phyloP scores from a whole-genome alignment of 1,140 invertebrate species.

The Pemphigus obesinymphae region DNA sequence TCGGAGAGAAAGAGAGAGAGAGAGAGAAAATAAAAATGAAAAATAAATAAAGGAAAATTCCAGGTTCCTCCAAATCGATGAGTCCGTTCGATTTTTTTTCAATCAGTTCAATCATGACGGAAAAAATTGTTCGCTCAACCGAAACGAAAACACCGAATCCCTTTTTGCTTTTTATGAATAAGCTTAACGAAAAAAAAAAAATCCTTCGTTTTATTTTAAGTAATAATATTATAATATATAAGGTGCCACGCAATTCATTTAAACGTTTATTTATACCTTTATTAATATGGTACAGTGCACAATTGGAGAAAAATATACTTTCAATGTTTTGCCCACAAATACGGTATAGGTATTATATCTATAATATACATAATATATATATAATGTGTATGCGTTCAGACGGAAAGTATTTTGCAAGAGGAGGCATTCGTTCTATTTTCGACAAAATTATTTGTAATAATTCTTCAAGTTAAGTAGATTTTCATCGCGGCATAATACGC shows the following conservation, averaged over 20 bases:
- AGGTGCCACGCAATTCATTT: conserved; percentile 20
- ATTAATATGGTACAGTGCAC: conserved; percentile 21
- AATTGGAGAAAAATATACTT: conserved; percentile 3
- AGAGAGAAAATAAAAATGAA: conserved; percentile 11
- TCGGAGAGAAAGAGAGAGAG: not conserved
- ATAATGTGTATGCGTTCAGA: not conserved
- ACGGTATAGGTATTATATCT: too few species aligned
- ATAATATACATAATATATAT: too few species aligned
- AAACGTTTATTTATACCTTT: conserved; percentile 11
- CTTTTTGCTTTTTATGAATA: conserved; percentile 34
- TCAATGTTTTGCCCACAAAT: conserved; percentile 10
- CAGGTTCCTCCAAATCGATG: conserved; percentile 17
- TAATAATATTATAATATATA: conserved; percentile 29
- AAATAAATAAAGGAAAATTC: conserved; percentile 35
- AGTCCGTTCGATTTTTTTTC: conserved; percentile 24
- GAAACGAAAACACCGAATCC: conserved; percentile 26
- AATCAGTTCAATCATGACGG: conserved; percentile 32
- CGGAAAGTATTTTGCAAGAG: not conserved
- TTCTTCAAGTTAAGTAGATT: not conserved
- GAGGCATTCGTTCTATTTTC: not conserved
- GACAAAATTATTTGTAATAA: not conserved
- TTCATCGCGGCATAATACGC: too few species aligned
- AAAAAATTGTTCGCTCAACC: conserved; percentile 14
- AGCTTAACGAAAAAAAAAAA: too few species aligned
- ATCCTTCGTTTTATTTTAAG: conserved; percentile 22